Base-by-base conservation (phyloP, 2,888 invertebrate genomes). In the Mesopsocus fuscifrons region DNA sequence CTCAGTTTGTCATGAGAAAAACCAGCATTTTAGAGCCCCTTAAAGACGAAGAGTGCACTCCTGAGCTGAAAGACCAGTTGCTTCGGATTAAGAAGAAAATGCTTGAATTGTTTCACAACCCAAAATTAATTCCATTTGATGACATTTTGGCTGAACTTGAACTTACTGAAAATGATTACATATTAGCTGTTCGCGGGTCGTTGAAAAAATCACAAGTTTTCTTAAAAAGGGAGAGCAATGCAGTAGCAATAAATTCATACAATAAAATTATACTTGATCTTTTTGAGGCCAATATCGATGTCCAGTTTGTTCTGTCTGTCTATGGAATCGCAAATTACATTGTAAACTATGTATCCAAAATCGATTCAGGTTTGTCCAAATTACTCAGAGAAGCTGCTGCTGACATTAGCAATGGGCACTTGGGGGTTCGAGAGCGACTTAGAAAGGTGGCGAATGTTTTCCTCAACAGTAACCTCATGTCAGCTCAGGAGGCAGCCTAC, bases 211-310 rank as follows among this genome's bases (percentile, higher is more conserved):
- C 30, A 11, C 30, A 30, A 30, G n/a, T 30, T 30, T 30, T 30
- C n/a, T 30, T 11, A 11, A 30, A 30, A 30, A 30, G 30, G n/a
- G 9, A 9, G 9, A 30, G 30, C 30, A 30, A 11, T 30, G 30
- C 9, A 30, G 30, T 30, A 11, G 30, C 9, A 9, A 30, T 30
- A 11, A 30, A 30, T 30, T 9, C n/a, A 30, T 30, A 30, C n/a
- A 30, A 30, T 30, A 30, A 30, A n/a, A 11, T n/a, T 30, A 30
- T 30, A n/a, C 34, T 51, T 34, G 31, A 50, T 33, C 46, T 53
- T 41, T 52, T 51, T 41, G 51, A 51, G 44, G 32, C 50, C 1
- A 51, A 52, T 45, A 50, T 50, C 2, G 51, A 51, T 44, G 20
- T 49, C 16, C 52, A 51, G 41, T 49, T 45, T 21, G 44, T 52